phyloP scores from a whole-genome alignment of 2,797 vertebrate genomes.

The Squalus acanthias region DNA sequence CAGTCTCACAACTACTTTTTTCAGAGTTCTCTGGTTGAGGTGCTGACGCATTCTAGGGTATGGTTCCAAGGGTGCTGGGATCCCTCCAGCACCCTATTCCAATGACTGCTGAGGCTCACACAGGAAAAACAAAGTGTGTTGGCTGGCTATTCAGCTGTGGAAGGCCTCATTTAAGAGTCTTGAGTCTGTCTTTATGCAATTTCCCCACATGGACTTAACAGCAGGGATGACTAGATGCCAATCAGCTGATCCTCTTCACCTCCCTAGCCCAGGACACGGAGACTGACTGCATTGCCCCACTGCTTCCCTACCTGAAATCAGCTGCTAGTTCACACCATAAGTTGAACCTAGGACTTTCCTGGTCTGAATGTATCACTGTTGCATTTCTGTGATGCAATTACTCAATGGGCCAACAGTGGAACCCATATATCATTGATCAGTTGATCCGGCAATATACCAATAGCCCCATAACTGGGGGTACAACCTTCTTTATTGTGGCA shows the following conservation, averaged over 20 bases:
- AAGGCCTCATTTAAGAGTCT: background rate
- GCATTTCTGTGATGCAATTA: background rate
- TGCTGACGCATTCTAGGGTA: background rate
- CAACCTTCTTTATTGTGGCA: conserved; percentile 15
- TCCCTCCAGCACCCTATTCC: background rate
- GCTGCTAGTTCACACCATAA: background rate
- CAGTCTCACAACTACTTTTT: background rate
- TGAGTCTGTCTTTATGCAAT: background rate
- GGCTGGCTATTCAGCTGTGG: background rate
- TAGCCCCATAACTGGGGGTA: too few species aligned
- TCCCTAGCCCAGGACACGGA: background rate
- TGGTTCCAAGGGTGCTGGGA: background rate
- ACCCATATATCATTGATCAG: conserved; percentile 1
- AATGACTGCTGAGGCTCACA: background rate
- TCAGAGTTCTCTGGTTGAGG: background rate
- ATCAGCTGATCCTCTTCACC: background rate
- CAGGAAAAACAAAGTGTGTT: too few species aligned
- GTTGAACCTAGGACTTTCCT: background rate
- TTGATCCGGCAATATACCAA: conserved; percentile 12
- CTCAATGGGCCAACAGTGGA: background rate
- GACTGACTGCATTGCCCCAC: background rate
- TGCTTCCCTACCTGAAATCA: background rate
- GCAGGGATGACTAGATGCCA: background rate
- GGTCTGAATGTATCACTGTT: background rate
- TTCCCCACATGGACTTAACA: background rate